Evolutionary conservation across 2,113 vertebrate genomes (phyloP).

Genomic region (Brienomyrus brachyistius): DNA sequence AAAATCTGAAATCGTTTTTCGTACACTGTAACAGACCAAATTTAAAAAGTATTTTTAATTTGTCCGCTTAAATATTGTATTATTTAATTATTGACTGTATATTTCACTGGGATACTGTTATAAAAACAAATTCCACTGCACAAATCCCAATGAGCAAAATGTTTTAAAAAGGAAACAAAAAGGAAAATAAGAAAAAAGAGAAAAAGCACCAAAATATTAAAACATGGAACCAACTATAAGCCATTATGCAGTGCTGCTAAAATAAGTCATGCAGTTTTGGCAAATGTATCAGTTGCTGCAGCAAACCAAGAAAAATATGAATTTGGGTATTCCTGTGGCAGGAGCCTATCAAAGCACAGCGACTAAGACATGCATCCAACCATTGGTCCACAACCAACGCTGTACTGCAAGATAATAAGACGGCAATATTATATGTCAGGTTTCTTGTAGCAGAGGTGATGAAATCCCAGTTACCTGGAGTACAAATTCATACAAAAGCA

Average conservation of each 20-base stretch:
- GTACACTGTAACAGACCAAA: background rate
- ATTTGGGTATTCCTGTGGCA: background rate
- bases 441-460: background rate
- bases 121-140: background rate
- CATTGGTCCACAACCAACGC: background rate
- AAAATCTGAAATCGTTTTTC: background rate
- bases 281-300: background rate
- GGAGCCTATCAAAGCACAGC: background rate
- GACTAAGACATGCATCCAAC: background rate
- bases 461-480: background rate
- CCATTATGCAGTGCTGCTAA: background rate
- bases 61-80: too few relatives aligned
- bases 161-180: background rate
- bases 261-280: background rate
- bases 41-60: too few relatives aligned
- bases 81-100: background rate
- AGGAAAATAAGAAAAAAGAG: background rate
- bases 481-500: background rate
- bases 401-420: background rate
- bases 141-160: background rate
- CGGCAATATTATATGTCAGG: background rate
- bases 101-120: background rate
- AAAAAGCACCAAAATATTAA: background rate
- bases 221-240: background rate
- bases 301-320: background rate